Base-by-base conservation (phyloP, 2,113 vertebrate species). In the Sander vitreus region DNA sequence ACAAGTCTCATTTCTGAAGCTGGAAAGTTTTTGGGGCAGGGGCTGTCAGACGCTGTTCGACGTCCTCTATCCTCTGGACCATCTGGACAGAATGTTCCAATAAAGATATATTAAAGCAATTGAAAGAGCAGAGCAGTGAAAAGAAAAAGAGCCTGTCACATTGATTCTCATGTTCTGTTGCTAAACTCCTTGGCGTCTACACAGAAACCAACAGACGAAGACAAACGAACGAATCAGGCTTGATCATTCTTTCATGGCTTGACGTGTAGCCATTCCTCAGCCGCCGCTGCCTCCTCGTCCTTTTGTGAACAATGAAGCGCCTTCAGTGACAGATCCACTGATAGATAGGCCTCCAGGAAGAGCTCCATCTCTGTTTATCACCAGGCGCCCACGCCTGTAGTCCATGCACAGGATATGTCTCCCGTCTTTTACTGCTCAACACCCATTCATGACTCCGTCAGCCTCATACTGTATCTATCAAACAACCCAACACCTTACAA, bases 341-440 rank as follows among this genome's bases (percentile, higher is more conserved):
- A 90, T 73, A 47, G 82, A 87, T 88, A 63, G 75, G 69, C 80
- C 23, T 70, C 43, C 64, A 73, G 84, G 80, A 80, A 36, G 76
- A 88, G 73, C 78, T 84, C 76, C 59, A 39, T 87, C 80, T 68
- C 63, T 68, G 85, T 86, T 89, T 74, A 83, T 89, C 83, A 69
- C 79, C 78, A 47, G 53, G 70, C 86, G 27, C 60, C 77, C 51
- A 2, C 73, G 11, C 39, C 83, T 80, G 27, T 39, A 77, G 81
- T 65, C 84, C 83, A 89, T 64, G 27, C 58, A 65, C 78, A 82
- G 66, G 74, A 45, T 54, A 84, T 64, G 70, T 85, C 47, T 62
- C 68, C 19, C 18, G 6, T 81, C 73, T 81, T 72, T 64, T 62
- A 62, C 54, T 63, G 63, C 79, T 74, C 73, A 36, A 39, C 81